Base-by-base conservation (phyloP, 2,113 vertebrate genomes). In the Prionailurus bengalensis region DNA sequence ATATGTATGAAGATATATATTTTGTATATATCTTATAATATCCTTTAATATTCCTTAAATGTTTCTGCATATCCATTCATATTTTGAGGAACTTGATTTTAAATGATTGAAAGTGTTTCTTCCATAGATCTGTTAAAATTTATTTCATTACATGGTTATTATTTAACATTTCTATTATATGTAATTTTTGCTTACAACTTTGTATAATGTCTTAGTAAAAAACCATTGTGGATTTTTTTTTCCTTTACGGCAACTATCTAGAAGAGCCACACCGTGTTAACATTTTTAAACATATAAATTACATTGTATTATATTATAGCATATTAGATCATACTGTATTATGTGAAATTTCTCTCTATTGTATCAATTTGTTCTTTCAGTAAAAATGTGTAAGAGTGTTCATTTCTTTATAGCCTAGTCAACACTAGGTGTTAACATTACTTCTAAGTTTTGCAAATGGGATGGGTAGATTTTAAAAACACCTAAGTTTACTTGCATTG, bases 261-360 rank as follows among this genome's bases (percentile, higher is more conserved):
- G 89, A 91, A 86, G 5, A 91, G 19, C 6, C 9, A 42, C 71
- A 87, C 53, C 2, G 9, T 82, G 14, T 84, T 55, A 68, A 45
- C 48, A 58, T 78, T 91, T 78, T 39, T 45, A 39, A 68, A 42
- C 15, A 74, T 39, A 21, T 76, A 70, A 39, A 36, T 36, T n/a
- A 10, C 48, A 53, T 53, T 63, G 1, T 68, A 14, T 73, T 19
- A 16, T 31, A 36, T 70, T 13, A 70, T 76, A 71, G 7, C 11
- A 27, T 33, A 0, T 58, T 31, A 61, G 21, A 61, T 61, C 58
- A 76, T 48, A 65, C 55, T 70, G 3, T 31, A 27, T 80, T 39
- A 66, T 90, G 14, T 87, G 80, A 82, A 91, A 27, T 94, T 95
- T 51, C 15, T 76, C 39, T 92, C 61, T 71, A 51, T 73, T 48